phyloP scores from a whole-genome alignment of 2,797 vertebrate genomes.

The Adelosebastes latens region DNA sequence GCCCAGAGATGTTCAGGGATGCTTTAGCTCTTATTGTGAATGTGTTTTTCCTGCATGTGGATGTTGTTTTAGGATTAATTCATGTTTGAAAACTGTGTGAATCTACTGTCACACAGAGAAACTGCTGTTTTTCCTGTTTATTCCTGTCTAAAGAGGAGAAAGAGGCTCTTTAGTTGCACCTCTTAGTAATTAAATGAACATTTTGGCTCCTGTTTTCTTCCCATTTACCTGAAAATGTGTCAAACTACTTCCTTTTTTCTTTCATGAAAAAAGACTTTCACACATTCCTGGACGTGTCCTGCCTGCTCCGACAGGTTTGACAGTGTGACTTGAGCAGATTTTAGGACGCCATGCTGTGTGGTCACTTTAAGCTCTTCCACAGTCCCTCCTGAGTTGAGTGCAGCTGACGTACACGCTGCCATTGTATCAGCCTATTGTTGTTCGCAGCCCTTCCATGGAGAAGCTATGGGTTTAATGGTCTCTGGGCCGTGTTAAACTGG shows the following conservation, averaged over 20 bases:
- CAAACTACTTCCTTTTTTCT: not conserved
- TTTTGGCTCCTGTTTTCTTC: not conserved
- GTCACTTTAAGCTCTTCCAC: constrained; percentile 33
- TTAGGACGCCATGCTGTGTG: constrained; percentile 14
- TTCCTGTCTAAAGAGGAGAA: not conserved
- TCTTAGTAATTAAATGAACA: not conserved
- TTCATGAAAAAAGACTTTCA: not conserved
- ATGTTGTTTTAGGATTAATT: not conserved
- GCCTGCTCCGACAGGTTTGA: not conserved
- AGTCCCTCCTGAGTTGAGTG: constrained; percentile 16
- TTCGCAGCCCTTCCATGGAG: constrained; percentile 34
- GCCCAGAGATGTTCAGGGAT: not conserved
- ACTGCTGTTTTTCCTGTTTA: not conserved
- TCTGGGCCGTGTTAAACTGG: constrained; percentile 33
- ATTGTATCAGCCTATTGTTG: constrained; percentile 53
- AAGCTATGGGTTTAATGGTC: constrained; percentile 69
- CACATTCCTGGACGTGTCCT: not conserved
- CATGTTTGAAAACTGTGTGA: not conserved
- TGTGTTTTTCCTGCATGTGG: not conserved
- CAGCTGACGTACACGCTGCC: constrained; percentile 31
- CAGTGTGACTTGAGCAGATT: not conserved
- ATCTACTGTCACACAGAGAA: not conserved
- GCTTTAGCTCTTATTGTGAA: constrained; percentile 51
- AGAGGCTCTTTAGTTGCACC: no score
- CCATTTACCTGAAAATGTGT: not conserved